phyloP scores from a whole-genome alignment of 1,140 invertebrate genomes.

The Alviniconcha marisindica region DNA sequence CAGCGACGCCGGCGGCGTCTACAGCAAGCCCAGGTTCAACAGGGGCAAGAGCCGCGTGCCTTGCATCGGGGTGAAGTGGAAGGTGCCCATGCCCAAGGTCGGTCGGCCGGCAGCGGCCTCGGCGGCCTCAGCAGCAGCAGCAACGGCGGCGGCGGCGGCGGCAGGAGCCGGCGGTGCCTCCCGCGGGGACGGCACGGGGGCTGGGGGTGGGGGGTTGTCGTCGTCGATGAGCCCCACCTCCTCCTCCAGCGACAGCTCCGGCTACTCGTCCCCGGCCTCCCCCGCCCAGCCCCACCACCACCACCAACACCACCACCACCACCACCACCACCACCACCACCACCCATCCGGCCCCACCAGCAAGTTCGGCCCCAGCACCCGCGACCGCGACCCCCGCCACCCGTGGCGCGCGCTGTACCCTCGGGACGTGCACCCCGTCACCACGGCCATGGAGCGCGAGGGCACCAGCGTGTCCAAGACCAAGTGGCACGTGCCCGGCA shows the following conservation, averaged over 20 bases:
- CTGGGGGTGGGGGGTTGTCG: conserved; percentile 16
- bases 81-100: conserved; percentile 11
- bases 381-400: conserved; percentile 24
- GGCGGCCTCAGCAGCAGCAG: no score
- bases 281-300: background rate
- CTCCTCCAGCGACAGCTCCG: background rate
- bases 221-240: background rate
- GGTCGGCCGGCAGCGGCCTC: background rate
- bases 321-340: no score
- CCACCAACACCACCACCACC: background rate
- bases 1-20: background rate
- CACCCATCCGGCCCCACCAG: background rate
- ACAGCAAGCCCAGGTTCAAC: conserved; percentile 6
- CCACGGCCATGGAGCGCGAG: conserved; percentile 56
- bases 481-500: conserved; percentile 58
- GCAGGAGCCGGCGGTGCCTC: background rate
- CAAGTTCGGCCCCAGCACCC: background rate
- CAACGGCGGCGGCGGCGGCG: no score
- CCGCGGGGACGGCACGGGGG: no score
- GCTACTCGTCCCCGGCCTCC: background rate
- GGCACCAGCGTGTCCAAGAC: conserved; percentile 59
- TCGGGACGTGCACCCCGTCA: conserved; percentile 61
- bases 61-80: conserved; percentile 40
- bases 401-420: conserved; percentile 53
- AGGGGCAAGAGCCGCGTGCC: conserved; percentile 25